A percentile compares a stretch with the other conserved stretches of the same genome.
phyloP scores from a whole-genome alignment of 2,797 vertebrate species.

The Apodemus agrarius region DNA sequence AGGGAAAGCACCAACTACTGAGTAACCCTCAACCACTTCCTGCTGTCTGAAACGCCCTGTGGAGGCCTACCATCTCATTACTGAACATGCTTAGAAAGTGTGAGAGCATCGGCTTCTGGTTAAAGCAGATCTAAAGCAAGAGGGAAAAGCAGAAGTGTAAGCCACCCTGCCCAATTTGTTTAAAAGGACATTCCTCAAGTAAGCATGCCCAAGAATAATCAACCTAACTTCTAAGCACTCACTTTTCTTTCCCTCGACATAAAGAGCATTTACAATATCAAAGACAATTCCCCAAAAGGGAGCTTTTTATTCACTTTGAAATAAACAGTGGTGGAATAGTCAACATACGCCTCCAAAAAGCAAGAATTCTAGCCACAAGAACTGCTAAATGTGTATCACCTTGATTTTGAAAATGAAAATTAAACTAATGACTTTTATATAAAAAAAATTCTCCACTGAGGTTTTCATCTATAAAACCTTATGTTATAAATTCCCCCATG shows the following conservation, averaged over 20 bases:
- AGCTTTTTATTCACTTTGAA: not conserved
- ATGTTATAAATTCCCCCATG: constrained; percentile 16
- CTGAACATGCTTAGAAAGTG: constrained; percentile 75
- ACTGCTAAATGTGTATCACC: not conserved
- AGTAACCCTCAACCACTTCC: constrained; percentile 79
- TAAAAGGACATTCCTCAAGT: not conserved
- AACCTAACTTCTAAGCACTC: not conserved
- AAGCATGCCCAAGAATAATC: not conserved
- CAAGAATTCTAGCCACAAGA: not conserved
- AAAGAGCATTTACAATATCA: not conserved
- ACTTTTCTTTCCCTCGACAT: not conserved
- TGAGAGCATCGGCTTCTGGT: constrained; percentile 68
- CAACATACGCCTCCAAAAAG: not conserved
- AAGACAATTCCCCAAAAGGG: not conserved
- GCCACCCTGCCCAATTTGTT: not conserved
- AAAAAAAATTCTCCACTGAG: not conserved
- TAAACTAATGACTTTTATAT: not conserved
- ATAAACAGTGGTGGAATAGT: not conserved
- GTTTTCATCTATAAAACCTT: not conserved
- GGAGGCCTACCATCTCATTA: constrained; percentile 71
- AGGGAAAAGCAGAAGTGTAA: constrained; percentile 53
- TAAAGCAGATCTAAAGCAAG: constrained; percentile 54
- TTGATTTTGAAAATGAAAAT: constrained; percentile 45
- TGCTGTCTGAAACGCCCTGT: constrained; percentile 56
- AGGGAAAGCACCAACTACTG: constrained; percentile 66